Conservation (phyloP, 2,888 invertebrate species). For the Nasonia oneida region DNA sequence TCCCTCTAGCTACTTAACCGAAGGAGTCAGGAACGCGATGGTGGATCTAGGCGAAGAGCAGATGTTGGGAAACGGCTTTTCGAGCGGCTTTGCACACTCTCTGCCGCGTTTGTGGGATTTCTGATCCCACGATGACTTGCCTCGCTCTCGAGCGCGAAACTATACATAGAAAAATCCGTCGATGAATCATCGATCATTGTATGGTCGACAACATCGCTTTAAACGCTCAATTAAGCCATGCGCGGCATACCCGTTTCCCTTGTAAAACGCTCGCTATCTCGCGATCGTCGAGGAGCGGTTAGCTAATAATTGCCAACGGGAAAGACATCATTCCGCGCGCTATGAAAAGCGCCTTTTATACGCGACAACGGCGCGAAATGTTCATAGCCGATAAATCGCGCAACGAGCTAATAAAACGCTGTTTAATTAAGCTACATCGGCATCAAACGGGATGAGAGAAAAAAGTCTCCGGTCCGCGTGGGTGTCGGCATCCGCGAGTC, state of each 20-base stretch:
- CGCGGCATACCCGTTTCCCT: not conserved
- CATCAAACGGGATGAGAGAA: not conserved
- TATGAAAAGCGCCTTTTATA: not conserved
- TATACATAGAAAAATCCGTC: not conserved
- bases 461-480: not conserved
- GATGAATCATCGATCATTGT: constrained; percentile 7
- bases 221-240: constrained; percentile 38
- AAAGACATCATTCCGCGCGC: not conserved
- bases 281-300: not conserved
- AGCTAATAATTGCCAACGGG: constrained; percentile 20
- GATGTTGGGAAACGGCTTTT: constrained; percentile 35
- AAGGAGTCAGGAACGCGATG: not conserved
- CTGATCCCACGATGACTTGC: not conserved
- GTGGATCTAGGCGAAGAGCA: not conserved
- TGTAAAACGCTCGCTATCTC: constrained; percentile 6
- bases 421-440: constrained; percentile 23
- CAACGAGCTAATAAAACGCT: too few species aligned
- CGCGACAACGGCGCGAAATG: not conserved
- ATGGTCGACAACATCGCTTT: constrained; percentile 1
- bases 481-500: constrained; percentile 12
- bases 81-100: not conserved
- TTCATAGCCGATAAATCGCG: too few species aligned
- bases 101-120: not conserved
- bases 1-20: too few species aligned
- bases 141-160: not conserved